phyloP scores from a whole-genome alignment of 2,113 vertebrate species.

The Plestiodon gilberti region DNA sequence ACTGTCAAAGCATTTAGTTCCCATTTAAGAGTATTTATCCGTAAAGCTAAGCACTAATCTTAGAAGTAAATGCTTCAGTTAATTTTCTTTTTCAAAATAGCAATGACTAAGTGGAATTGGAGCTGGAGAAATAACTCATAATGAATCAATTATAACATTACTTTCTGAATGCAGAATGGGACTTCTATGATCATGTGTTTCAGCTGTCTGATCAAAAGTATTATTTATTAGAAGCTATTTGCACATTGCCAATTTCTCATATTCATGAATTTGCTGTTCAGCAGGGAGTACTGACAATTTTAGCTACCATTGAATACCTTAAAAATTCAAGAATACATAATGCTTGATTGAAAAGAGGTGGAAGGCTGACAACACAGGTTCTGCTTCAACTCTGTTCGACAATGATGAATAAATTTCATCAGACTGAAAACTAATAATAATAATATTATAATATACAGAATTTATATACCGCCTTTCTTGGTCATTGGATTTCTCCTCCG shows the following conservation, averaged over 20 bases:
- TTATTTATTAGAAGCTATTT: background rate
- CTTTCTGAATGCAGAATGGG: background rate
- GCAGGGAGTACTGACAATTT: background rate
- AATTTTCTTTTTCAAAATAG: background rate
- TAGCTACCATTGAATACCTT: background rate
- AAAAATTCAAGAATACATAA: background rate
- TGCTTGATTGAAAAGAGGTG: no score
- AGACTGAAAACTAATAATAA: no score
- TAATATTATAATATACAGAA: no score
- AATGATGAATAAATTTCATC: background rate
- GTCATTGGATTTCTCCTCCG: no score
- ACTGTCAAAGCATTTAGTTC: conserved; percentile 12
- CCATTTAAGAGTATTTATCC: conserved; percentile 2
- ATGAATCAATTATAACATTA: background rate
- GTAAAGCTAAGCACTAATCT: background rate
- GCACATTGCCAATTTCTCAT: background rate
- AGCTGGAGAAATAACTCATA: background rate
- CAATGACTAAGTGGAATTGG: background rate
- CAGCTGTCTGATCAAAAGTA: background rate
- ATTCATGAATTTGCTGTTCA: background rate
- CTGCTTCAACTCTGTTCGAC: background rate
- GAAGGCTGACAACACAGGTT: background rate
- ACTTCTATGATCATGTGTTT: background rate
- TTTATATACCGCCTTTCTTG: no score
- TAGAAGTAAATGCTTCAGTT: background rate